These are phyloP conservation scores for Pogonomyrmex barbatus DNA, from an alignment of 1,140 invertebrate species.

Conservation along the genomic window DNA sequence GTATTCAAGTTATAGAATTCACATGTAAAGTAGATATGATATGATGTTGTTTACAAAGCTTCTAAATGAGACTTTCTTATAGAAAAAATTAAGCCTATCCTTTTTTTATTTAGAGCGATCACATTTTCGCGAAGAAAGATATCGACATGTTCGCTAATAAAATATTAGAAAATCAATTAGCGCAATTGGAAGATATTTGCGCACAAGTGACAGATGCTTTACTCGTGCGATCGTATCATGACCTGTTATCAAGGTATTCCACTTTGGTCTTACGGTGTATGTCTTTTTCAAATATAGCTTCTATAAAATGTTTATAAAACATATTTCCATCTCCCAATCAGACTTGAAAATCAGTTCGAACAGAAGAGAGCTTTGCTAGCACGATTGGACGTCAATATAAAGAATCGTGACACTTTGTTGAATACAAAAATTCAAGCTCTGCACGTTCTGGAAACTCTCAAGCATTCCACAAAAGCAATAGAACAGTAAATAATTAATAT, in stretches of 20 bases:
- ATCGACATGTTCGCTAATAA: conserved; percentile 74
- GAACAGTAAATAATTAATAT: conserved; percentile 68
- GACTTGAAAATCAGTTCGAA: conserved; percentile 87
- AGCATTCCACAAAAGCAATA: conserved; percentile 85
- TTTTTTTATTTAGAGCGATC: conserved; percentile 81
- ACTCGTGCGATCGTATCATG: conserved; percentile 83
- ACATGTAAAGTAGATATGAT: not conserved
- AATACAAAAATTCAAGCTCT: conserved; percentile 87
- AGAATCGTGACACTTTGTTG: conserved; percentile 85
- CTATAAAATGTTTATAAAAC: not conserved
- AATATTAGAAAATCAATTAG: conserved; percentile 83
- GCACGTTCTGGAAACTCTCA: conserved; percentile 85
- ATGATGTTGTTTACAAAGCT: not conserved
- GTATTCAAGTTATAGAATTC: not conserved
- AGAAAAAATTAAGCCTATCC: not conserved
- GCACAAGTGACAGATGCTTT: conserved; percentile 81
- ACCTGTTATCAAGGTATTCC: conserved; percentile 85
- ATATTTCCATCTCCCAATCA: conserved; percentile 79
- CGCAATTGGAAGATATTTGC: conserved; percentile 85
- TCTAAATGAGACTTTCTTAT: not conserved
- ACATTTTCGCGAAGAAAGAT: conserved; percentile 81
- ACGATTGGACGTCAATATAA: conserved; percentile 85
- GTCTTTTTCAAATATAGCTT: not conserved
- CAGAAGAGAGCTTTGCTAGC: conserved; percentile 80
- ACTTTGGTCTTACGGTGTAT: conserved; percentile 68